Evolutionary conservation across 1,140 invertebrate genomes (phyloP), one percentile per base, ranked within the genome.

Genomic region (Lasioglossum albipes): DNA sequence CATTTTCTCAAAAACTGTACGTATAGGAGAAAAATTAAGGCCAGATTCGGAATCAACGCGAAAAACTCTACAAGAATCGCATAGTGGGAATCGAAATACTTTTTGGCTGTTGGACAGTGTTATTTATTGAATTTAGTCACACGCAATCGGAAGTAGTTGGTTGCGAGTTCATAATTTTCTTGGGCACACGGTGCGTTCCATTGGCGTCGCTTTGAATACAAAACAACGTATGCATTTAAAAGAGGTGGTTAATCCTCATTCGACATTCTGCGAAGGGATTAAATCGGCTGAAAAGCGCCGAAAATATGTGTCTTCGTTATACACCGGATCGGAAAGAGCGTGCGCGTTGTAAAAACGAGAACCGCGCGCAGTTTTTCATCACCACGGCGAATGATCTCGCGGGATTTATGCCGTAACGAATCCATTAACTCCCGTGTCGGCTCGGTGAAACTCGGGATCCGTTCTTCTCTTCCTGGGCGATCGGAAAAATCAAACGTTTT

Each of bases 151-250:
- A 36, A 36, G 36, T 36, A 36, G 7, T 59, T 16, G 41, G 27
- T 80, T 83, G 54, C 13, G 64, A n/a, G 68, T 74, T 80, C 52
- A 85, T 80, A 76, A 86, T 86, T 80, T 82, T 76, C 80, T 82
- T 80, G 80, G 81, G 10, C 45, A 10, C 10, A 2, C 10, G 59
- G 77, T 61, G 79, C 83, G 80, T 75, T 83, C 66, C 74, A 69
- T 84, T 78, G 54, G 70, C 31, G 7, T 20, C 42, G 61, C 84
- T 86, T 74, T 81, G 74, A 78, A 86, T 87, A 73, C 77, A 75
- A 79, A 83, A 80, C 85, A 83, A 87, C 81, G 84, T 79, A 87
- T 86, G 85, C 84, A 86, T 86, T 86, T 86, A 83, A 86, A 86
- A 85, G 81, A 84, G 84, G 18, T 77, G 75, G 84, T 87, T 86